Base-by-base conservation (phyloP, 2,113 vertebrate species). In the Crocuta crocuta region DNA sequence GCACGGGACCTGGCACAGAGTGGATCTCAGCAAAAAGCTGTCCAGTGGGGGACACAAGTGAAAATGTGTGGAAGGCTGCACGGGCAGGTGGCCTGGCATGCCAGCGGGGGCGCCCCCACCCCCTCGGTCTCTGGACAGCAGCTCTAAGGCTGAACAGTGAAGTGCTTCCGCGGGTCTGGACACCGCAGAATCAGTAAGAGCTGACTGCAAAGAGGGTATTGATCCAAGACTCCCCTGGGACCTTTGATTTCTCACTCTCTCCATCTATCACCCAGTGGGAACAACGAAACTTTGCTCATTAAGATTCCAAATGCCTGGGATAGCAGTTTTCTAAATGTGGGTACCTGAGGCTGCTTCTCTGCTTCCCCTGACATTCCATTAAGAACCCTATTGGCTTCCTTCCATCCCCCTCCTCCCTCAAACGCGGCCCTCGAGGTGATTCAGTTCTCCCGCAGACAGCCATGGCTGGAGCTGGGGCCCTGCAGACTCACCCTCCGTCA, bases 401-500 rank as follows among this genome's bases (percentile, higher is more conserved):
- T 50, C 71, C 31, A 23, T 33, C 13, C 45, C 31, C 10, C 21
- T 23, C 33, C 24, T 11, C 5, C n/a, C 35, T 35, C 35, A 86
- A 55, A 70, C 0, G 4, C 24, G 43, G 26, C 68, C 81, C 66
- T 28, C 1, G 31, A 73, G 78, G 58, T 6, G 31, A 63, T 4
- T 58, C 71, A 3, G 15, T 28, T 48, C 39, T 80, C 55, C 35
- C 28, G 48, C 7, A 31, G 84, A 89, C 63, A 80, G 35, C 66
- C 58, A 33, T 0, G 5, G 33, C 53, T 12, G 6, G 71, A 61
- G 53, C 43, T 11, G 11, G 50, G 50, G 68, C 74, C 63, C 84
- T 11, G 9, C 0, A 4, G 65, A 99, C 99, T 99, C 97, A 99
- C 99, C 99, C 99, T 98, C 99, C 99, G 12, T 99, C 99, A 53